phyloP scores from a whole-genome alignment of 1,140 invertebrate genomes.

The Pachyrhynchus sulphureomaculatus region DNA sequence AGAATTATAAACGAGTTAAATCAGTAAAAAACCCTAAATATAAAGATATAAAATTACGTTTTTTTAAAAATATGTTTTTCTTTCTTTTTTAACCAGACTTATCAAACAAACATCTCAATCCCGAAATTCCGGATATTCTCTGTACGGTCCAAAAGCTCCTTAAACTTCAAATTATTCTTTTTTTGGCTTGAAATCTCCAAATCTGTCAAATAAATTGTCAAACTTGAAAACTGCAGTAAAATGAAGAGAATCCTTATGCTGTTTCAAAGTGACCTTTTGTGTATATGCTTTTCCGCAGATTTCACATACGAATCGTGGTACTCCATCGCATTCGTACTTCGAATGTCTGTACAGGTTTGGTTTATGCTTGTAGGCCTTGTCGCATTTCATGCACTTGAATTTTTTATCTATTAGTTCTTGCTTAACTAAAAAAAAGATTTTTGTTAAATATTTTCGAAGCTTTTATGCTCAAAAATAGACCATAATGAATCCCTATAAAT shows the following conservation, averaged over 20 bases:
- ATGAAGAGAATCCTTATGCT: slow-evolving; percentile 34
- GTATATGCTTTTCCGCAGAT: slow-evolving; percentile 49
- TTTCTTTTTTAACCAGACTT: too few relatives aligned
- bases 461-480: too few relatives aligned
- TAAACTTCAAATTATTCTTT: neutral
- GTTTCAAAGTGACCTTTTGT: slow-evolving; percentile 42
- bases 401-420: slow-evolving; percentile 21
- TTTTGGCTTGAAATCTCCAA: slow-evolving; percentile 6
- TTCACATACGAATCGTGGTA: slow-evolving; percentile 40
- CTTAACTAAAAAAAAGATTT: neutral
- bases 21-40: too few relatives aligned
- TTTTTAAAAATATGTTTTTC: too few relatives aligned
- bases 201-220: slow-evolving; percentile 21
- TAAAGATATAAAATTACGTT: too few relatives aligned
- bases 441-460: too few relatives aligned
- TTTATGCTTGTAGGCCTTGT: slow-evolving; percentile 60
- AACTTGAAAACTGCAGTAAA: slow-evolving; percentile 34
- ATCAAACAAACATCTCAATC: too few relatives aligned
- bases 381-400: slow-evolving; percentile 50
- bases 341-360: slow-evolving; percentile 61
- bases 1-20: too few relatives aligned
- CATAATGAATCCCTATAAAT: too few relatives aligned
- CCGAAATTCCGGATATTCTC: too few relatives aligned
- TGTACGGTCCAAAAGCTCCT: neutral
- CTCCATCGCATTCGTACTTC: slow-evolving; percentile 61